Evolutionary conservation across 2,113 vertebrate genomes (phyloP), one percentile per base, ranked within the genome.

Genomic region (Garra rufa): DNA sequence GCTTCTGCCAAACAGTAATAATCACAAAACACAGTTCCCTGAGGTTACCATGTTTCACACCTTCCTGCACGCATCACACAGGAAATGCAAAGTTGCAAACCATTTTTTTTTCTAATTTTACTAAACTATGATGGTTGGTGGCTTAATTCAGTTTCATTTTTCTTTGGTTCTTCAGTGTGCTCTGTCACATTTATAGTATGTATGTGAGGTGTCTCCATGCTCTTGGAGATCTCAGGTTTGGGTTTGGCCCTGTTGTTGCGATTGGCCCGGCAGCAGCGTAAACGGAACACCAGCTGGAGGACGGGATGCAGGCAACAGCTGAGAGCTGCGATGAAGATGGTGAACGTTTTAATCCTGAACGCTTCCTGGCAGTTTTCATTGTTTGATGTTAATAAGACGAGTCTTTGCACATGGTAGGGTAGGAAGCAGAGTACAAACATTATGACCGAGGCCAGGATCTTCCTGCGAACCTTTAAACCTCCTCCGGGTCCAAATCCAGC

Each of bases 221-320:
- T 78, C 17, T 52, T 75, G 9, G 74, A 82, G 59, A 41, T 57
- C 2, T 74, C 85, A 5, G 43, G 11, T 67, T 85, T 85, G 7
- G 50, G 38, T 24, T 28, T 26, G 63, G n/a, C n/a, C 55, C 78
- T 84, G 46, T 38, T 6, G 46, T 82, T 81, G 69, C 52, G 73
- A 28, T 82, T 78, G 26, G 74, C 65, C 9, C 82, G 61, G 67
- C 89, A 87, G 80, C 85, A 88, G 24, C 69, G 84, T 14, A 67
- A 71, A n/a, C 43, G 86, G 13, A 90, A 57, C 17, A 84, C 43
- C 84, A 90, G 84, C 55, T 90, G 79, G 2, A 88, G 82, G 7
- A 85, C 34, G 9, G 89, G 89, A 71, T 88, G 82, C 57, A 90
- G 69, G 59, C 87, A 90, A 63, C 85, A 85, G 78, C 79, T 87